These are phyloP conservation scores for Camponotus floridanus DNA, from an alignment of 1,140 invertebrate species.

Conservation along the genomic window DNA sequence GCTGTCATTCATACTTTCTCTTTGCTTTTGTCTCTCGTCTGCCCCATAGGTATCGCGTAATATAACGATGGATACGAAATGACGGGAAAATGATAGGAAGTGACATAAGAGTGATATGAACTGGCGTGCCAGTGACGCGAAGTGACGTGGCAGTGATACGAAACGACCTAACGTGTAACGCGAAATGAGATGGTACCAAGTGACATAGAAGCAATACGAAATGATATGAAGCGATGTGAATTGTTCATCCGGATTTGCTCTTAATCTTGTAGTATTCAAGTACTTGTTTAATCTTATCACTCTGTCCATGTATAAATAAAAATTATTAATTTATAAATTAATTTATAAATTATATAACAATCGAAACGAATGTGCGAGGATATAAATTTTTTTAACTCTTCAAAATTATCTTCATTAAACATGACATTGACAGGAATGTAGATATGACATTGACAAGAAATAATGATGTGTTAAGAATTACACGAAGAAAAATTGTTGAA, in stretches of 20 bases:
- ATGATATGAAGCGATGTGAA: conserved; percentile 48
- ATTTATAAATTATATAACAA: not conserved
- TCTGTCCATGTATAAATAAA: not conserved
- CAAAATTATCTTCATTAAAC: not conserved
- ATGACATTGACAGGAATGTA: not conserved
- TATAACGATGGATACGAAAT: conserved; percentile 45
- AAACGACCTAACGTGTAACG: conserved; percentile 48
- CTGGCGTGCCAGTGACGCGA: conserved; percentile 42
- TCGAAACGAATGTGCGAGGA: not conserved
- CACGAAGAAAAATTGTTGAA: not conserved
- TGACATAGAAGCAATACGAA: conserved; percentile 51
- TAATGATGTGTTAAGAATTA: not conserved
- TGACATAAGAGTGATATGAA: conserved; percentile 58
- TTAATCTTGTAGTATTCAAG: not conserved
- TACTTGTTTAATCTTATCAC: not conserved
- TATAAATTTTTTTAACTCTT: not conserved
- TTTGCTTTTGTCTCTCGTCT: not conserved
- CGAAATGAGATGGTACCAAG: conserved; percentile 46
- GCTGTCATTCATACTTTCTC: not conserved
- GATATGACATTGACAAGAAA: not conserved
- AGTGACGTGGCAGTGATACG: conserved; percentile 51
- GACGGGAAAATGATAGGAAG: conserved; percentile 57
- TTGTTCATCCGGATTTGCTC: conserved; percentile 16
- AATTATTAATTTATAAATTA: not conserved
- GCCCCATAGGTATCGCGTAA: conserved; percentile 14